Evolutionary conservation across 2,113 vertebrate species (phyloP).

Genomic region (Egretta garzetta): DNA sequence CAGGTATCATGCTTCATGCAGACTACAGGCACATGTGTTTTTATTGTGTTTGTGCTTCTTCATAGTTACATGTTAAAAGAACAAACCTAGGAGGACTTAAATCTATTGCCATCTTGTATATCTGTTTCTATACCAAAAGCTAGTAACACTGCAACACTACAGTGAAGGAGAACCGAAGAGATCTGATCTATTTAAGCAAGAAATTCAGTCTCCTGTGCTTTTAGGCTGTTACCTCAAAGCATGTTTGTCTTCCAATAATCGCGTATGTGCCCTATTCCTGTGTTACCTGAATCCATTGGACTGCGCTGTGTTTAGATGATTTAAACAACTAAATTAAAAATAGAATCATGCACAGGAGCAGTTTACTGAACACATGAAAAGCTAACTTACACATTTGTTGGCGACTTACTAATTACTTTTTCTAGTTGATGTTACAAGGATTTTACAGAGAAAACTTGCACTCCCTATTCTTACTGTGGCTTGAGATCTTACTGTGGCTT

Average conservation of each 20-base stretch:
- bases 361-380: background rate
- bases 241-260: background rate
- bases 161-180: background rate
- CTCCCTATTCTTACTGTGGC: background rate
- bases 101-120: background rate
- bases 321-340: background rate
- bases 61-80: background rate
- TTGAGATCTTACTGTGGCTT: background rate
- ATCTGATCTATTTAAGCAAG: background rate
- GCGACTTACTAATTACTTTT: background rate
- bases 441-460: background rate
- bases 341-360: background rate
- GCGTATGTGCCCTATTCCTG: background rate
- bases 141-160: background rate
- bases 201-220: background rate
- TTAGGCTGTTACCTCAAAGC: background rate
- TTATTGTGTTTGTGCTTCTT: background rate
- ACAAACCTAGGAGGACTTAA: background rate
- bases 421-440: fast-evolving
- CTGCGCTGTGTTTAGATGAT: background rate
- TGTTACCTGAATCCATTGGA: background rate
- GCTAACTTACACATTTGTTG: background rate
- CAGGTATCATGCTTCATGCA: background rate
- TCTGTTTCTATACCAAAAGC: background rate
- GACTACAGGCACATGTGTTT: background rate